phyloP scores from a whole-genome alignment of 2,113 vertebrate genomes.

The Turnix velox region DNA sequence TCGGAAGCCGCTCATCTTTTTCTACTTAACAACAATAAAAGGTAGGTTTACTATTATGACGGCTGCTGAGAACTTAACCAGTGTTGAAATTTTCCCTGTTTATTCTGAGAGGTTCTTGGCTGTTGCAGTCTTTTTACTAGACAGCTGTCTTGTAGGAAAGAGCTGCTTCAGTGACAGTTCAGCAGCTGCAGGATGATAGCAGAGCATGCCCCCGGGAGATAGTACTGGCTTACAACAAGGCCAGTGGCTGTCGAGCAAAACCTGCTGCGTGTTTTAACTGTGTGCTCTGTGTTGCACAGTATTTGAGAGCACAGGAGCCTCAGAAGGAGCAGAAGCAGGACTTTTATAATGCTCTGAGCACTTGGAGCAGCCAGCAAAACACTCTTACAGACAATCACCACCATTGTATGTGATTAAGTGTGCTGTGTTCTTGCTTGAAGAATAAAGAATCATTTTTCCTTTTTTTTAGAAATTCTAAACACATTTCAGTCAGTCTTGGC shows the following conservation, averaged over 20 bases:
- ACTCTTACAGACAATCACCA: not conserved
- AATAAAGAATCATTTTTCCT: not conserved
- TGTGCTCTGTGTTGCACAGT: not conserved
- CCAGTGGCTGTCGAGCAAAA: constrained; percentile 36
- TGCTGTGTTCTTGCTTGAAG: not conserved
- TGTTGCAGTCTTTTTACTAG: constrained; percentile 27
- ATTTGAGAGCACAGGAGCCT: not conserved
- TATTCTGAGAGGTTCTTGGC: constrained; percentile 47
- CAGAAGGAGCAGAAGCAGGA: not conserved
- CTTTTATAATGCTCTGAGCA: accelerated
- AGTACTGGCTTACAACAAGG: not conserved
- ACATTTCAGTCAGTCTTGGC: not conserved
- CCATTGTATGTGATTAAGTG: not conserved
- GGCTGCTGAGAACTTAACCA: not conserved
- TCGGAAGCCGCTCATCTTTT: not conserved
- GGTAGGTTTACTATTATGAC: not conserved
- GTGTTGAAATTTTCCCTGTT: constrained; percentile 8
- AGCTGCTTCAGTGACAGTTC: constrained; percentile 30
- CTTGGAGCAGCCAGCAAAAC: not conserved
- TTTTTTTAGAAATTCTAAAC: not conserved
- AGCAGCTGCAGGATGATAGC: constrained; percentile 59
- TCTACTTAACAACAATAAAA: not conserved
- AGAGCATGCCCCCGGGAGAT: not conserved
- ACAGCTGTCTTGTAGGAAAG: constrained; percentile 51
- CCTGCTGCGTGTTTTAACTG: not conserved